Evolutionary conservation across 2,797 vertebrate genomes (phyloP), one percentile per base, ranked within the genome.

Genomic region (Varecia variegata): DNA sequence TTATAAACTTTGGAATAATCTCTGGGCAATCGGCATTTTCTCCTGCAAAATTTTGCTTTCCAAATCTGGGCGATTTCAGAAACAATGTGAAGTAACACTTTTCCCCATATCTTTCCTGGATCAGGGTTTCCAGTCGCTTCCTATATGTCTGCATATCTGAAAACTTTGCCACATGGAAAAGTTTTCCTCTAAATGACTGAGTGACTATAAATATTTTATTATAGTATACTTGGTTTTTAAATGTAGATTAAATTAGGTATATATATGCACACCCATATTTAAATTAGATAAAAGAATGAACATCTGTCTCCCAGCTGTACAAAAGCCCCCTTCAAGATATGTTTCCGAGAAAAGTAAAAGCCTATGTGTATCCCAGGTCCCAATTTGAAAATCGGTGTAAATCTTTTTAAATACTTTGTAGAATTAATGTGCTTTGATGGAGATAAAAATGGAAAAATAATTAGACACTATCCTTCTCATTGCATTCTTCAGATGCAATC

Each of bases 401-500:
- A 96, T 86, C 38, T 70, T 76, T 43, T 65, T 58, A 60, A 25
- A 79, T 52, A 52, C 40, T 88, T 94, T 97, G 93, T 18, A 58
- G 45, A 27, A 95, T 84, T 74, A 89, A 97, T 88, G 83, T 86
- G 25, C 35, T 94, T 86, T 62, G 73, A 50, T 83, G 7, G 10
- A 88, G 86, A 68, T 79, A 73, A 80, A 94, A 95, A 96, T 87
- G 87, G 73, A 79, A 81, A 97, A 97, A 94, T 67, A 92, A 70
- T 60, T 97, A 94, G 47, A 74, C n/a, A 70, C 54, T 0, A 27
- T 87, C 80, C 60, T 95, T 62, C 32, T 96, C 96, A 87, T 97
- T 98, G 94, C 43, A 87, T 92, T 96, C 77, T 95, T 95, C 81
- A 97, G 76, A n/a, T 7, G 1, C 88, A 97, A 73, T 93, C 3